Evolutionary conservation across 2,113 vertebrate genomes (phyloP), one percentile per base, ranked within the genome.

Genomic region (Corythornis vintsioides): DNA sequence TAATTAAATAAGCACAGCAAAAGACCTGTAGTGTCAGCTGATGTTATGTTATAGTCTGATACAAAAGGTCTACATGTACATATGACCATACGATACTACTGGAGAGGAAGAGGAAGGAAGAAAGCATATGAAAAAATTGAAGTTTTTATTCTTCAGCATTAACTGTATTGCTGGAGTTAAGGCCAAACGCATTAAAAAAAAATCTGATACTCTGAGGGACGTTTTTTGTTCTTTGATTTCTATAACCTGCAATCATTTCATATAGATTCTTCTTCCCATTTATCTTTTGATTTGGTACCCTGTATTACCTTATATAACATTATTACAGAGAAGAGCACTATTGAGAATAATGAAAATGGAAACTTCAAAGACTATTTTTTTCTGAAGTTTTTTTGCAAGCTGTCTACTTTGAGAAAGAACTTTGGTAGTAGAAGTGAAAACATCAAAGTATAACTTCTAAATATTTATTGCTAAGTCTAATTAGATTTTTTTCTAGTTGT

Each of bases 401-500:
- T 87, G 15, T 64, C 64, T 83, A 17, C 21, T 90, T 61, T 70
- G 31, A 64, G 55, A 87, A 81, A 72, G 53, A 69, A 8, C 3
- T 66, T 89, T 64, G n/a, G 10, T 91, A 83, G 83, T 91, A 64
- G 48, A 89, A 89, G 40, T 67, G 35, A 75, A 88, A 83, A 12
- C 56, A 89, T 88, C 42, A 63, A 88, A 94, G 56, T 83, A 35
- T 47, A 43, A 55, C 52, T 85, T 88, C 60, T 82, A 91, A 94
- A 76, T 94, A 82, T 84, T 95, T 92, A 33, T 76, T 93, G 16
- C 61, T 86, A 61, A 78, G 25, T 64, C 33, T 86, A 90, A 84
- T 94, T 72, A 91, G 71, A 72, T 33, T 88, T 90, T 88, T 95
- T 88, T 82, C 25, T 38, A 59, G 43, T 81, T 88, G 10, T 64